These are phyloP conservation scores for Theretra japonica DNA, from an alignment of 2,888 invertebrate genomes.

Conservation along the genomic window DNA sequence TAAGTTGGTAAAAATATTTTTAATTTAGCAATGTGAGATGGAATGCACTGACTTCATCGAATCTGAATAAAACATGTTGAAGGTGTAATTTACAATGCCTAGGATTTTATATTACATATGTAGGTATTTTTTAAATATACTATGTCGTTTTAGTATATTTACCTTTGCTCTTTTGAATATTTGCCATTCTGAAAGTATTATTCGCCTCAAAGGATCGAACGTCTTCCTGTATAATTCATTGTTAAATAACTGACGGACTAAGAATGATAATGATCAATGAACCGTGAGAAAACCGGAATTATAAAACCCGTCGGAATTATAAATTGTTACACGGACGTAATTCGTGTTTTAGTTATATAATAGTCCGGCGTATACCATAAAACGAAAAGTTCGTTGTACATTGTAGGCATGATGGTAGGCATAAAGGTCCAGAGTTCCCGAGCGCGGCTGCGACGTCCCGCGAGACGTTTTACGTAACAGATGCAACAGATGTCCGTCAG, in stretches of 20 bases:
- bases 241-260: constrained; percentile 6
- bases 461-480: constrained; percentile 39
- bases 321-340: constrained; percentile 19
- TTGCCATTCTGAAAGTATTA: too few species aligned
- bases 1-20: too few species aligned
- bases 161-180: too few species aligned
- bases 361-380: background rate
- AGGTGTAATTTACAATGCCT: too few species aligned
- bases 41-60: too few species aligned
- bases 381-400: background rate
- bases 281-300: constrained; percentile 16
- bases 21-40: too few species aligned
- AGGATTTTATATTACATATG: too few species aligned
- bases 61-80: too few species aligned
- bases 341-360: constrained; percentile 19
- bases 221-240: background rate
- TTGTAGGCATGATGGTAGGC: background rate
- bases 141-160: too few species aligned
- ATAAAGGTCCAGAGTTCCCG: background rate
- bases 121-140: too few species aligned
- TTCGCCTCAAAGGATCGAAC: background rate
- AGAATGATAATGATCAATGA: constrained; percentile 1
- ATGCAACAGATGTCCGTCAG: constrained; percentile 41
- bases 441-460: background rate
- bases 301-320: constrained; percentile 12